Evolutionary conservation across 2,888 invertebrate species (phyloP), one percentile per base, ranked within the genome.

Genomic region (Ichneumoninae sp.): DNA sequence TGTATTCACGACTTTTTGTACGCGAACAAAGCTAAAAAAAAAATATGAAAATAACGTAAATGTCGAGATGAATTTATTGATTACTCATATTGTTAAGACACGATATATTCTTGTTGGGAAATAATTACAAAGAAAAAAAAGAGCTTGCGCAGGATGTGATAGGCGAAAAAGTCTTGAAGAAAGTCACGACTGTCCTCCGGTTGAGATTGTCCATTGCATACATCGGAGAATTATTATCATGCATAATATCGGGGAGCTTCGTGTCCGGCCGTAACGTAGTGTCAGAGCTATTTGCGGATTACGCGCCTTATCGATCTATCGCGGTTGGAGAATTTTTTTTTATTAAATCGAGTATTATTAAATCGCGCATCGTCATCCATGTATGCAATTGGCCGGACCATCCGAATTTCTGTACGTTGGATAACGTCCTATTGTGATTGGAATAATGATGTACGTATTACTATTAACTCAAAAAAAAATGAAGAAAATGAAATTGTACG

Each of bases 1-100:
- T 82, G 82, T 84, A 82, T 80, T 76, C 60, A 80, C 82, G 82
- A 84, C 71, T 84, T 84, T 84, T 84, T 84, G 79, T 84, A 84
- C 82, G 76, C 79, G 79, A 79, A 60, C 69, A 65, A 47, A 71
- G 57, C 40, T 57, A 40, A 72, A 36, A 65, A 65, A 68, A 75
- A 66, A 72, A 57, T 57, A 80, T 44, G 52, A 62, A 71, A 71
- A 66, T 71, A 72, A 60, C 16, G 65, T 76, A 71, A 84, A 70
- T 70, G 69, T 77, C 81, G 70, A 78, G 74, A 75, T 71, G 81
- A 82, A 84, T 82, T 75, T 82, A 84, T 84, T 75, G 75, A 82
- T 84, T 71, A 79, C 79, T 72, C 82, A 68, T 82, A 79, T 57
- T 82, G 84, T 84, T 79, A 84, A 79, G 82, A 79, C 70, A 79